phyloP scores from a whole-genome alignment of 1,140 invertebrate species.

The Drosophila auraria region DNA sequence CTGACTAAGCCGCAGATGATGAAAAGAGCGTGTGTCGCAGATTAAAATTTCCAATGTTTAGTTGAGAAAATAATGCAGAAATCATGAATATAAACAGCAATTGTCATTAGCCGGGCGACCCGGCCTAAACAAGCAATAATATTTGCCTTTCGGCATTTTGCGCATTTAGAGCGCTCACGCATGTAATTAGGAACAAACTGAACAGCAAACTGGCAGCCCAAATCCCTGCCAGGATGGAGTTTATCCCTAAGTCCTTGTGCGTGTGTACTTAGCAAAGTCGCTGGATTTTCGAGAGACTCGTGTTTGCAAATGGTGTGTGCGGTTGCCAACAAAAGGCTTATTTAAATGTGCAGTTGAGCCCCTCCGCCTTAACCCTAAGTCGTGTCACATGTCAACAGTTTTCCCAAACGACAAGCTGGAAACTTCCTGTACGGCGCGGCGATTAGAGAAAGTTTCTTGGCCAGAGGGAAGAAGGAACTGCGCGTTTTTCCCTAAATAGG shows the following conservation, averaged over 20 bases:
- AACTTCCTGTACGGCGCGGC: constrained; percentile 46
- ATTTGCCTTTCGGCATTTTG: constrained; percentile 58
- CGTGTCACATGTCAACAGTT: constrained; percentile 65
- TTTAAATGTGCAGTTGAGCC: constrained; percentile 53
- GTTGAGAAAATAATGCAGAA: constrained; percentile 46
- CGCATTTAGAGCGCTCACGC: constrained; percentile 68
- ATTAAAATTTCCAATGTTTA: constrained; percentile 52
- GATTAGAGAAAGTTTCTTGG: constrained; percentile 41
- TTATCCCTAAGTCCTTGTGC: constrained; percentile 52
- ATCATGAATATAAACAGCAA: constrained; percentile 42
- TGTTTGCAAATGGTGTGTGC: constrained; percentile 13
- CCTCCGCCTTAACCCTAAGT: constrained; percentile 39
- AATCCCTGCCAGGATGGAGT: not conserved
- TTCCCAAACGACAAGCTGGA: constrained; percentile 26
- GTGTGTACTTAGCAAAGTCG: constrained; percentile 65
- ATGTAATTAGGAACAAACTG: constrained; percentile 63
- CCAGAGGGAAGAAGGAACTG: constrained; percentile 17
- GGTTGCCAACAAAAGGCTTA: constrained; percentile 56
- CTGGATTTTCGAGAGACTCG: constrained; percentile 53
- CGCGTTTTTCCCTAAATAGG: constrained; percentile 21
- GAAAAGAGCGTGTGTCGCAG: constrained; percentile 59
- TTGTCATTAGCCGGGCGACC: constrained; percentile 30
- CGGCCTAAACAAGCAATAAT: constrained; percentile 62
- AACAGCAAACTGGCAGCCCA: constrained; percentile 7
- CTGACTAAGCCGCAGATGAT: constrained; percentile 55